Base-by-base conservation (phyloP, 2,888 invertebrate genomes). In the Eupithecia exiguata region DNA sequence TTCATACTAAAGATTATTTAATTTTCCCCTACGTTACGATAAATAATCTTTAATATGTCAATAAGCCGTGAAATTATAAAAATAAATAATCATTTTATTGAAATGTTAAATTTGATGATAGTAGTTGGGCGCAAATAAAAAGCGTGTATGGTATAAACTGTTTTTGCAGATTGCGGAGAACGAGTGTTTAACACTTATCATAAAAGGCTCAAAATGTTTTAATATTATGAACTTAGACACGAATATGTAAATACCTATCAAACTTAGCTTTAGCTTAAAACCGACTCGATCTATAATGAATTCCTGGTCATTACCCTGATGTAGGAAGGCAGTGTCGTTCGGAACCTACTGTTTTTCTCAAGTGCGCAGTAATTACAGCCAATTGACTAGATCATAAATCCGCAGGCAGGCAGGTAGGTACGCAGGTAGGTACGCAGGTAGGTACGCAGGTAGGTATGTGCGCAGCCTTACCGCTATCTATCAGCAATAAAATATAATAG, bases 401-500 rank as follows among this genome's bases (percentile, higher is more conserved):
- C 58, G 58, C 75, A 72, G 69, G 65, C 49, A n/a, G 30, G 30
- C 30, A n/a, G n/a, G n/a, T n/a, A n/a, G n/a, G n/a, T n/a, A n/a
- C n/a, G n/a, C n/a, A n/a, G n/a, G n/a, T n/a, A n/a, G n/a, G n/a
- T n/a, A n/a, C n/a, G n/a, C n/a, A n/a, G n/a, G n/a, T n/a, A n/a
- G n/a, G n/a, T n/a, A n/a, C 53, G 53, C 72, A 72, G 69, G 58
- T 38, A 61, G 67, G 72, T 75, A 70, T 72, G 70, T 70, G 21
- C 58, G 67, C 68, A 66, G 76, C 71, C 43, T 71, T 62, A 61
- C 68, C 71, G 70, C 58, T 68, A 70, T 69, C 69, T 61, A 66
- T 36, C 49, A 62, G 71, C 66, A 74, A 76, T 76, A 76, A 76
- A 71, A 76, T 71, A 76, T 70, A 76, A 73, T 73, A 73, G 76